Evolutionary conservation across 2,113 vertebrate genomes (phyloP).

Genomic region (Alligator sinensis): DNA sequence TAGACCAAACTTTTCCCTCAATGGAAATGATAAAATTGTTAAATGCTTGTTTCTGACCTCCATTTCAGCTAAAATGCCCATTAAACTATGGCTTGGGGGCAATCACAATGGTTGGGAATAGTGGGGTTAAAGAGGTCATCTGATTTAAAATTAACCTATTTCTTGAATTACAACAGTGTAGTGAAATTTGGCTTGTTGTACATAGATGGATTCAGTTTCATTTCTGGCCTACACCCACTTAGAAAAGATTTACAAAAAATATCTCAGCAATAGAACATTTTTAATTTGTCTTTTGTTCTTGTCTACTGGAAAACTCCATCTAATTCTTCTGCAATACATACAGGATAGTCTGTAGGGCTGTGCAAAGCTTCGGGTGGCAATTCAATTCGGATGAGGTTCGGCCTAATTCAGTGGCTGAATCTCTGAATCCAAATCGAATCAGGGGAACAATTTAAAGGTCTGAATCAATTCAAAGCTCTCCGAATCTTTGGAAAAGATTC

Average conservation of each 20-base stretch:
- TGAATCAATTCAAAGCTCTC: too few relatives aligned
- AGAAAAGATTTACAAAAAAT: neutral
- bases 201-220: rapidly evolving
- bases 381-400: too few relatives aligned
- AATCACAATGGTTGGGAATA: neutral
- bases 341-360: neutral
- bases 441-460: too few relatives aligned
- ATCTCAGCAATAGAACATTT: neutral
- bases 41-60: neutral
- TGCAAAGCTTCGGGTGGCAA: too few relatives aligned
- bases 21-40: neutral
- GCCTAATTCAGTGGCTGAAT: too few relatives aligned
- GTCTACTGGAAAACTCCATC: neutral
- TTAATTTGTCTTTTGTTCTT: neutral
- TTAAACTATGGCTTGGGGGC: rapidly evolving
- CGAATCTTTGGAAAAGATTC: too few relatives aligned
- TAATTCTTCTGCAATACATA: slow-evolving; percentile 7
- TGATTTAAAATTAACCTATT: neutral
- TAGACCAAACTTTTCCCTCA: neutral
- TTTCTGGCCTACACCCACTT: neutral
- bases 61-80: neutral
- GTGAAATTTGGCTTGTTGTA: neutral
- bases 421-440: too few relatives aligned
- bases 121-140: neutral
- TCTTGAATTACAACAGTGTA: rapidly evolving